Evolutionary conservation across 1,140 invertebrate genomes (phyloP).

Genomic region (Trinorchestia longiramus): DNA sequence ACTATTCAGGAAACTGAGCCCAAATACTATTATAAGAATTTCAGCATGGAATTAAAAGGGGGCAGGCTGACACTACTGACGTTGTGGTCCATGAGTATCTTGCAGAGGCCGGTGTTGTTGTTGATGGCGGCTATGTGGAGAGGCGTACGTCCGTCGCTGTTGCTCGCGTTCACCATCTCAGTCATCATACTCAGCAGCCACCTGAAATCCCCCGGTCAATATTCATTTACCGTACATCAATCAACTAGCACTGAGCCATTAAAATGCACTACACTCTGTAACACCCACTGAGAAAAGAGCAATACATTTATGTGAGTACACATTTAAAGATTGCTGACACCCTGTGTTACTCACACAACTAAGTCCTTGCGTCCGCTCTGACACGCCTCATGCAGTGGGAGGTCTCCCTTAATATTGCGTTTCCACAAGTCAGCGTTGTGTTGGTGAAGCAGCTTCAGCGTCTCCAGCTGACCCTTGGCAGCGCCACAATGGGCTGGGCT

Average conservation of each 20-base stretch:
- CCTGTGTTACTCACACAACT: slow-evolving; percentile 73
- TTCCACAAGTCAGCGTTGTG: slow-evolving; percentile 91
- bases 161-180: slow-evolving; percentile 87
- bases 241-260: not conserved
- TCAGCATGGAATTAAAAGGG: not conserved
- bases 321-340: not conserved
- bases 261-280: not conserved
- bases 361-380: slow-evolving; percentile 89
- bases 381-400: slow-evolving; percentile 94
- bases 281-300: not conserved
- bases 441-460: slow-evolving; percentile 81
- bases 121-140: slow-evolving; percentile 94
- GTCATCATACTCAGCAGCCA: slow-evolving; percentile 88
- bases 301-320: not conserved
- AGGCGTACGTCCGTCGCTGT: slow-evolving; percentile 91
- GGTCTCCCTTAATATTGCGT: slow-evolving; percentile 90
- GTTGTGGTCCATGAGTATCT: slow-evolving; percentile 71
- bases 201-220: slow-evolving; percentile 56
- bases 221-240: not conserved
- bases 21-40: not conserved
- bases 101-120: slow-evolving; percentile 94
- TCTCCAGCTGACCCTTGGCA: slow-evolving; percentile 93
- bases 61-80: slow-evolving; percentile 57
- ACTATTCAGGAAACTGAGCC: not conserved
- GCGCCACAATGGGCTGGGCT: slow-evolving; percentile 89